phyloP scores from a whole-genome alignment of 2,888 invertebrate species.

The Tanypteryx hageni region DNA sequence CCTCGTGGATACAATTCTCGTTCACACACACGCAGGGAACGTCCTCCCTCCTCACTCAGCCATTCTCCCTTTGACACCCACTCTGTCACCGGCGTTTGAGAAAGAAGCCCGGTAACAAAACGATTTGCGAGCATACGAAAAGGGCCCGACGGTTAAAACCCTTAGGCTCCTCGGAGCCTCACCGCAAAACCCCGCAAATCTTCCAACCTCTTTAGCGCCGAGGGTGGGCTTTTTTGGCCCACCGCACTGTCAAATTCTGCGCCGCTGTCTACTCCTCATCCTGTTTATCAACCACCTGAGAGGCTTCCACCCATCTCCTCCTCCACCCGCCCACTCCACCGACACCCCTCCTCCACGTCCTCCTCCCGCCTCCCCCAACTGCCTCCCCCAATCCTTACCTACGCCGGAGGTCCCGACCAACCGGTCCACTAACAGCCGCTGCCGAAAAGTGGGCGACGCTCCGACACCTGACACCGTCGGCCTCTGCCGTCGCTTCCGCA shows the following conservation, averaged over 20 bases:
- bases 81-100: neutral
- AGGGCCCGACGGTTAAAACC: neutral
- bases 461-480: conserved; percentile 48
- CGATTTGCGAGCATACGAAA: neutral
- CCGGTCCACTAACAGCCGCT: conserved; percentile 51
- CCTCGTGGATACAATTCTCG: too few relatives aligned
- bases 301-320: conserved; percentile 8
- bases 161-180: neutral
- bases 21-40: neutral
- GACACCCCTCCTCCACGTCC: neutral
- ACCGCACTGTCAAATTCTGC: conserved; percentile 58
- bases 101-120: neutral
- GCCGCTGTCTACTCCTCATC: conserved; percentile 56
- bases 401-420: conserved; percentile 52
- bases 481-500: neutral
- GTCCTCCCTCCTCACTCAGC: neutral
- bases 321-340: neutral
- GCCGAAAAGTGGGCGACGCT: conserved; percentile 56
- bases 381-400: conserved; percentile 21
- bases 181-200: conserved; percentile 30
- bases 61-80: neutral
- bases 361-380: neutral
- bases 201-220: conserved; percentile 34
- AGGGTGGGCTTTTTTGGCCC: conserved; percentile 52
- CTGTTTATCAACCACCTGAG: conserved; percentile 62